Conservation (phyloP, 2,113 vertebrate genomes). For the Seriola aureovittata region DNA sequence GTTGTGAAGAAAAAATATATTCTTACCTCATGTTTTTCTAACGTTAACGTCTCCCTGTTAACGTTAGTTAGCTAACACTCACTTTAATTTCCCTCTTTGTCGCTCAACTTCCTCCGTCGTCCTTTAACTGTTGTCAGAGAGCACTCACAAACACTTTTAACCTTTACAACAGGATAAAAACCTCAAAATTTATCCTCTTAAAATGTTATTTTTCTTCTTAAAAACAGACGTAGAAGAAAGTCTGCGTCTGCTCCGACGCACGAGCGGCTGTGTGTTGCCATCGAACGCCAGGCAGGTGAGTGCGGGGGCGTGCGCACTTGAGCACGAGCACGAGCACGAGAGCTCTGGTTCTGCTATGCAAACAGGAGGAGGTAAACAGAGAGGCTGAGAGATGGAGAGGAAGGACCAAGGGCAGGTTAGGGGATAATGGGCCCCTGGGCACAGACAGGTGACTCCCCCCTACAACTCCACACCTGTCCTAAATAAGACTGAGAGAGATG, state of each 20-base stretch:
- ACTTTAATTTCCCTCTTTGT: slow-evolving; percentile 1
- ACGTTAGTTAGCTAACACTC: neutral
- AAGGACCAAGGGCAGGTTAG: neutral
- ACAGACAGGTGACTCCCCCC: neutral
- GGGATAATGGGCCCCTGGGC: neutral
- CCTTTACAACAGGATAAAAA: rapidly evolving
- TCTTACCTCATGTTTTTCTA: slow-evolving; percentile 49
- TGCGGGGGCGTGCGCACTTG: slow-evolving; percentile 23
- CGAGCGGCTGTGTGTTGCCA: neutral
- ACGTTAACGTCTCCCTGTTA: slow-evolving; percentile 2
- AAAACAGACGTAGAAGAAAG: neutral
- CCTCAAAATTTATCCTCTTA: rapidly evolving
- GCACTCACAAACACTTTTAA: neutral
- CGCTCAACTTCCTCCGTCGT: slow-evolving; percentile 17
- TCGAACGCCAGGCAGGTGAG: slow-evolving; percentile 21
- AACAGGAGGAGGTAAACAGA: slow-evolving; percentile 55
- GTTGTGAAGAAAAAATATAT: neutral
- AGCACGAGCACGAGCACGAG: neutral
- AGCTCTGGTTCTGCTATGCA: slow-evolving; percentile 36
- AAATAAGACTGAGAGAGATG: no score
- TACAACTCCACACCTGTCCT: no score
- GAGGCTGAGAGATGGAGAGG: neutral
- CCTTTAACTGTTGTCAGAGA: neutral
- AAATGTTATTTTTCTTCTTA: rapidly evolving
- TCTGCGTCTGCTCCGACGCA: neutral